Evolutionary conservation across 2,888 invertebrate genomes (phyloP).

Genomic region (Theodoxus fluviatilis): DNA sequence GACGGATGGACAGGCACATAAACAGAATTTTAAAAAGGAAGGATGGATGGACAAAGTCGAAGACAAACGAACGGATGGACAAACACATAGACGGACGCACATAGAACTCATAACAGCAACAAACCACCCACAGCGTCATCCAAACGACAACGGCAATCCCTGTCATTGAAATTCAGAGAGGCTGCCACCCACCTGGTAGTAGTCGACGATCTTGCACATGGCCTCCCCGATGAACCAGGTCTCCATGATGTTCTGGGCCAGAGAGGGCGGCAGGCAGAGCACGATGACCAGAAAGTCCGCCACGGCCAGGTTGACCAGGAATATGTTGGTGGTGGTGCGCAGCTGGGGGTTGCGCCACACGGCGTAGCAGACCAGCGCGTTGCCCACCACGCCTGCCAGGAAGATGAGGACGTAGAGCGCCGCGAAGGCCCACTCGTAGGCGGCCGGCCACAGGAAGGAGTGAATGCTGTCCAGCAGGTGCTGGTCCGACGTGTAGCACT

Average conservation of each 20-base stretch:
- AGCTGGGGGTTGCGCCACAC: slow-evolving; percentile 87
- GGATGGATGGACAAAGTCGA: not conserved
- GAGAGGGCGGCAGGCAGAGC: slow-evolving; percentile 86
- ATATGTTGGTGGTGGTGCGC: slow-evolving; percentile 92
- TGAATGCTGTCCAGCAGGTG: slow-evolving; percentile 36
- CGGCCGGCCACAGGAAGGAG: slow-evolving; percentile 39
- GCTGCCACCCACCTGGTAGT: slow-evolving; percentile 79
- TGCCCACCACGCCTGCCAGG: slow-evolving; percentile 82
- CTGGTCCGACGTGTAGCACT: slow-evolving; percentile 8
- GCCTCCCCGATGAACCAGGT: slow-evolving; percentile 90
- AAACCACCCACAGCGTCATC: not conserved
- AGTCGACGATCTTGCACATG: slow-evolving; percentile 88
- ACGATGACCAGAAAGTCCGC: slow-evolving; percentile 87
- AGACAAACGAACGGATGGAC: slow-evolving; percentile 1
- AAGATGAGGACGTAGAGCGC: slow-evolving; percentile 80
- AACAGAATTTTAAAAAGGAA: not conserved
- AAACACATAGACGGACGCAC: not conserved
- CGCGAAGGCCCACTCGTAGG: slow-evolving; percentile 77
- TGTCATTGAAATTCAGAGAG: not conserved
- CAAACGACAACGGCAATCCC: not conserved
- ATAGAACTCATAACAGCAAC: not conserved
- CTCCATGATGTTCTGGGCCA: slow-evolving; percentile 88
- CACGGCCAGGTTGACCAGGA: slow-evolving; percentile 87
- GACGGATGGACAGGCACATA: not conserved
- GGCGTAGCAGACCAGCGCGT: slow-evolving; percentile 86